phyloP scores from a whole-genome alignment of 2,113 vertebrate species.

The Dinomys branickii region DNA sequence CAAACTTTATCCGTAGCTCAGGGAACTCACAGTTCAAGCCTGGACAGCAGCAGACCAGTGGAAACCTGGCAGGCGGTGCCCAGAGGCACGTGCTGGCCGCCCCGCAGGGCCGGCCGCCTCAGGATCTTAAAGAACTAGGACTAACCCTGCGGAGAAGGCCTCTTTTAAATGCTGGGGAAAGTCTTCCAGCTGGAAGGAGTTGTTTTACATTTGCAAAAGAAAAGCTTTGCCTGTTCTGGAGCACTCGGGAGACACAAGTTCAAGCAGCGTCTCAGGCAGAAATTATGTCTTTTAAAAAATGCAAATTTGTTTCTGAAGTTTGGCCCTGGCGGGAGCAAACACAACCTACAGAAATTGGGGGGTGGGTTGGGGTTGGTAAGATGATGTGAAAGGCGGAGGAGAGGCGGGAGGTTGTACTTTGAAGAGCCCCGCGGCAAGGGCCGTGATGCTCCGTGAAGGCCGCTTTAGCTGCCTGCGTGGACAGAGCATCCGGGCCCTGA shows the following conservation, averaged over 20 bases:
- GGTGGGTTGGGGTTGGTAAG: not conserved
- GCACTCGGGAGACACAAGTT: not conserved
- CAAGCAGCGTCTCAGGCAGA: not conserved
- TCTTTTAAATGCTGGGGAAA: not conserved
- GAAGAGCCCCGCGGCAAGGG: accelerated
- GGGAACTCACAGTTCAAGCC: not conserved
- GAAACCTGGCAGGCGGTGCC: not conserved
- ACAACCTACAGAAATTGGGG: not conserved
- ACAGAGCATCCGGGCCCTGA: accelerated
- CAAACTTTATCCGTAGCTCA: not conserved
- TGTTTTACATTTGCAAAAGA: constrained; percentile 39
- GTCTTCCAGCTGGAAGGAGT: not conserved
- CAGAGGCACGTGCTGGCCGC: not conserved
- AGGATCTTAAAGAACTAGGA: not conserved
- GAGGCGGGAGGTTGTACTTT: accelerated
- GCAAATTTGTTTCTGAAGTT: not conserved
- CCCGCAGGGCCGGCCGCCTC: not conserved
- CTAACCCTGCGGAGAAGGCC: not conserved
- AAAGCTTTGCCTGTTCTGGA: not conserved
- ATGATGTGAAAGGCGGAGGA: no score
- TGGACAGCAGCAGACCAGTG: not conserved
- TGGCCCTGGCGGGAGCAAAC: accelerated
- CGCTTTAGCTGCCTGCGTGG: accelerated
- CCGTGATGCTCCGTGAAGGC: not conserved
- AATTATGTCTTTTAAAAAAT: not conserved